These are phyloP conservation scores for Caranx melampygus DNA, from an alignment of 2,113 vertebrate genomes.

Conservation along the genomic window DNA sequence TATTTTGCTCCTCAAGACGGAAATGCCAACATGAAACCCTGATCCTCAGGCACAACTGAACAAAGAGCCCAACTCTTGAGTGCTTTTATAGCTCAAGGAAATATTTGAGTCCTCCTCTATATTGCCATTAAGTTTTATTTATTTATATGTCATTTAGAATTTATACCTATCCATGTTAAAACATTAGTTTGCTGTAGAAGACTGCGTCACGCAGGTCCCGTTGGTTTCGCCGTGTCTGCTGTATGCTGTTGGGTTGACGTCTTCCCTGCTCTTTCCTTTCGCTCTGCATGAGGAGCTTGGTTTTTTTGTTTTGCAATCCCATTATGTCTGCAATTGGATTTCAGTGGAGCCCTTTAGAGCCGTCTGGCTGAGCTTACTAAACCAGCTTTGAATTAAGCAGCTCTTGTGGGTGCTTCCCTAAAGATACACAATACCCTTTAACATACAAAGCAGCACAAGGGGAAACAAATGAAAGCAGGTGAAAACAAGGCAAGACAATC, in stretches of 20 bases:
- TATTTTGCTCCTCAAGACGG: conserved; percentile 55
- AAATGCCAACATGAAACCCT: conserved; percentile 43
- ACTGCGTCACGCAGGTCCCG: not conserved
- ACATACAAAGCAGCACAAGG: conserved; percentile 14
- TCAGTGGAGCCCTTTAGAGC: conserved; percentile 79
- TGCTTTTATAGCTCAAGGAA: conserved; percentile 75
- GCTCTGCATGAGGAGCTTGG: conserved; percentile 53
- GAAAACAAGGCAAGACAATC: not conserved
- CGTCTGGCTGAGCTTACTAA: conserved; percentile 83
- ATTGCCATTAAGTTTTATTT: conserved; percentile 31
- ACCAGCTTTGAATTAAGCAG: conserved; percentile 83
- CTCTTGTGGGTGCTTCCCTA: conserved; percentile 67
- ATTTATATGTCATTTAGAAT: conserved; percentile 49
- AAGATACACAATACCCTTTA: conserved; percentile 65
- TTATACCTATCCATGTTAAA: conserved; percentile 33
- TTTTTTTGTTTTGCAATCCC: conserved; percentile 79
- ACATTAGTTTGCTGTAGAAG: conserved; percentile 4
- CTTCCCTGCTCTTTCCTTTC: conserved; percentile 38
- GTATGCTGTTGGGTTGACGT: conserved; percentile 8
- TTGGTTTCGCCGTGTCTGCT: conserved; percentile 22
- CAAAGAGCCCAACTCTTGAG: conserved; percentile 66
- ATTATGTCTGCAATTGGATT: conserved; percentile 85
- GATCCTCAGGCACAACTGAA: conserved; percentile 62
- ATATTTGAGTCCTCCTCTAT: conserved; percentile 50
- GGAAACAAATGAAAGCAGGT: conserved; percentile 13